phyloP scores from a whole-genome alignment of 2,888 invertebrate species.

The Ochropacha duplaris region DNA sequence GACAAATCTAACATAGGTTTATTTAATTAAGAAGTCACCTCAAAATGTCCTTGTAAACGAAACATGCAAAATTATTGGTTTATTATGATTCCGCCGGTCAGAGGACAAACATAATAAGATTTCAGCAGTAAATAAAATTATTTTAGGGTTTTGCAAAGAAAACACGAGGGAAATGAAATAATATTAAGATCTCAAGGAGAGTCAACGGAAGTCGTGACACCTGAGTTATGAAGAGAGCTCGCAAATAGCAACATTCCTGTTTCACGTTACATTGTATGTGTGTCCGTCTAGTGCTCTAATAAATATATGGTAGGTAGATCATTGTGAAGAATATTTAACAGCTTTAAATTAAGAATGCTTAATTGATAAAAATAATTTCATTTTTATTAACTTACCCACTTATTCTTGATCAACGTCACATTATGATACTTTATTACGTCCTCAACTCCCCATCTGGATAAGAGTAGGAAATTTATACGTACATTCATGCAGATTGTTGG shows the following conservation, averaged over 20 bases:
- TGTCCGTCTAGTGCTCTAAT: background rate
- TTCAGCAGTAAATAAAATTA: background rate
- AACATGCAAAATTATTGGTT: background rate
- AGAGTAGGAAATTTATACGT: too few species aligned
- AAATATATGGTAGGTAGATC: too few species aligned
- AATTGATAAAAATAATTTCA: too few species aligned
- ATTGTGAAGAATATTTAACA: too few species aligned
- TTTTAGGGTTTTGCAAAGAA: constrained; percentile 1
- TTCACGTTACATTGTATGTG: background rate
- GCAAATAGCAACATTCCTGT: constrained; percentile 8
- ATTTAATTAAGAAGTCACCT: too few species aligned
- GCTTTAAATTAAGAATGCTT: background rate
- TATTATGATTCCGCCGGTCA: background rate
- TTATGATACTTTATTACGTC: too few species aligned
- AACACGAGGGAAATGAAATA: constrained; percentile 15
- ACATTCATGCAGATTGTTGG: too few species aligned
- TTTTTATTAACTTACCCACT: too few species aligned
- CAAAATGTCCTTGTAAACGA: too few species aligned
- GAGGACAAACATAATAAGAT: background rate
- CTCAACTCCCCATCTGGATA: too few species aligned
- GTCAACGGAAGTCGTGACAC: constrained; percentile 20
- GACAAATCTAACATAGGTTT: too few species aligned
- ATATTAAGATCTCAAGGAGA: constrained; percentile 25
- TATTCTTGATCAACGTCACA: too few species aligned
- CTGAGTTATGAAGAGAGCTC: constrained; percentile 18